phyloP scores from a whole-genome alignment of 2,888 invertebrate genomes.

The Agonopterix heracliana region DNA sequence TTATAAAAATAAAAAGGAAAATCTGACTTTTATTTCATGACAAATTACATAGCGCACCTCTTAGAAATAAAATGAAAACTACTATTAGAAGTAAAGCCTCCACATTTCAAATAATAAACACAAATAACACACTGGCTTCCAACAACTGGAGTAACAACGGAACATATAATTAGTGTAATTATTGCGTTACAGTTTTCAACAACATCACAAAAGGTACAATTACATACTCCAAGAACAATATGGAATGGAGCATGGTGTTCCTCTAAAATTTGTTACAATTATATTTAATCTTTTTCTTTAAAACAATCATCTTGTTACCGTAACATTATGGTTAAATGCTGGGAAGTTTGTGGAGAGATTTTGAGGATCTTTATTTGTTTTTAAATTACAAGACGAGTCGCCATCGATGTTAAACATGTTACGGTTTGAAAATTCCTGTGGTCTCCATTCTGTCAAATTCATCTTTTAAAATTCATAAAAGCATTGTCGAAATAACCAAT shows the following conservation, averaged over 20 bases:
- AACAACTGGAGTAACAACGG: neutral
- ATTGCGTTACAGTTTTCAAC: conserved; percentile 1
- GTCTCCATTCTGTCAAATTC: no score
- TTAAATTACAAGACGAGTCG: no score
- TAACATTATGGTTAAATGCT: no score
- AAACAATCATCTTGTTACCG: conserved; percentile 6
- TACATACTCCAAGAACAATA: conserved; percentile 7
- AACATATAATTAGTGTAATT: neutral
- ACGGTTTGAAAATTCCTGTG: no score
- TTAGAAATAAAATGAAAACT: no score
- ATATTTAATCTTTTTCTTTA: conserved; percentile 6
- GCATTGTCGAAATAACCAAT: no score
- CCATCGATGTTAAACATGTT: no score
- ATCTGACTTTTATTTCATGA: neutral
- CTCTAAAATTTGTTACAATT: conserved; percentile 1
- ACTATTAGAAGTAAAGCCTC: no score
- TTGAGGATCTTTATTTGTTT: no score
- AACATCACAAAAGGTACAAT: neutral
- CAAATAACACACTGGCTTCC: neutral
- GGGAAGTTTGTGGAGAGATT: no score
- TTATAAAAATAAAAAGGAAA: neutral
- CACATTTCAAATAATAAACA: neutral
- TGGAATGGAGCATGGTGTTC: neutral
- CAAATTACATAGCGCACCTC: neutral
- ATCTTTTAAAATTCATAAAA: no score